Evolutionary conservation across 2,797 vertebrate species (phyloP).

Genomic region (Simalia tracyae): DNA sequence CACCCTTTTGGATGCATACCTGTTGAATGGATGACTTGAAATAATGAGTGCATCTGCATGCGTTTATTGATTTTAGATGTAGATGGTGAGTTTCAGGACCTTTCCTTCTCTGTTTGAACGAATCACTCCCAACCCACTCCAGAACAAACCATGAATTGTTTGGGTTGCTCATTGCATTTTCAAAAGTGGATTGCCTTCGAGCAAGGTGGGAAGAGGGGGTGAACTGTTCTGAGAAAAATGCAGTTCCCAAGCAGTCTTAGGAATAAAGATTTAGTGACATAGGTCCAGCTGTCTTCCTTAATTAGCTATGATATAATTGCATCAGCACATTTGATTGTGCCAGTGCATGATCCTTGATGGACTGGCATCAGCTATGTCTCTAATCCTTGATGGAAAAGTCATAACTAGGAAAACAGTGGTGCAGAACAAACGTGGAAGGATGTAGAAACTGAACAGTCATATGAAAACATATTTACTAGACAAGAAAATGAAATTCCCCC

Average conservation of each 20-base stretch:
- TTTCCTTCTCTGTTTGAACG: neutral
- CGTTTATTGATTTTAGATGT: neutral
- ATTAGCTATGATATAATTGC: neutral
- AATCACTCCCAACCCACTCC: no score
- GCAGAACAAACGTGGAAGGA: neutral
- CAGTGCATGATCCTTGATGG: neutral
- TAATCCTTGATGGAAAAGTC: neutral
- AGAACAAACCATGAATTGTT: neutral
- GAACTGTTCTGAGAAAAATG: no score
- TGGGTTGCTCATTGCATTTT: neutral
- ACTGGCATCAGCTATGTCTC: neutral
- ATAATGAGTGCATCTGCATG: neutral
- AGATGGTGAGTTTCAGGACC: neutral
- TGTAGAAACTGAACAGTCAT: neutral
- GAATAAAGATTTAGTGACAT: no score
- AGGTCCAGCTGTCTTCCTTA: no score
- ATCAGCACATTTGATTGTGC: no score
- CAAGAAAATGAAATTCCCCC: no score
- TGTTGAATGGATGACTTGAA: neutral
- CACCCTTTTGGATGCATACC: neutral
- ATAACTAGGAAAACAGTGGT: neutral
- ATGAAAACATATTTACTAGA: no score
- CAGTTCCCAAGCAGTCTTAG: no score
- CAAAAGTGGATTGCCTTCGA: neutral
- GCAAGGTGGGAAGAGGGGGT: no score